Conservation (phyloP, 2,113 vertebrate species). For the Excalfactoria chinensis region DNA sequence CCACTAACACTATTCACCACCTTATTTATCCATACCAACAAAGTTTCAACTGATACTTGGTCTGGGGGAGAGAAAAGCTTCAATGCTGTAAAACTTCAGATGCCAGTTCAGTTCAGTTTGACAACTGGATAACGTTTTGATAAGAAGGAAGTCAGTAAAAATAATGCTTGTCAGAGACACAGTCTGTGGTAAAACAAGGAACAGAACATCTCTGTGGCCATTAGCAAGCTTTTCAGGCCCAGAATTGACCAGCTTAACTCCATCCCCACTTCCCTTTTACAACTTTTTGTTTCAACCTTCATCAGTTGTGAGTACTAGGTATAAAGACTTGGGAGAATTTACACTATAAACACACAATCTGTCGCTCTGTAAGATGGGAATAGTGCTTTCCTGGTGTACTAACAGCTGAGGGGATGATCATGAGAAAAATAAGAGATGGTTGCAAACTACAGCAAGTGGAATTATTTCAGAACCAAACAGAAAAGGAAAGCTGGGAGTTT, state of each 20-base stretch:
- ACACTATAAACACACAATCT: not conserved
- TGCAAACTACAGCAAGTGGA: not conserved
- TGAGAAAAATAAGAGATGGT: not conserved
- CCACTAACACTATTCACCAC: not conserved
- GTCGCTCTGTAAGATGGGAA: not conserved
- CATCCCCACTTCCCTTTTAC: not conserved
- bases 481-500: not conserved
- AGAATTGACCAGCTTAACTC: not conserved
- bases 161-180: not conserved
- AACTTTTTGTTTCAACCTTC: not conserved
- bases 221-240: not conserved
- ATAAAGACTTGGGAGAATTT: not conserved
- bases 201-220: not conserved
- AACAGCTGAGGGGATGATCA: accelerated
- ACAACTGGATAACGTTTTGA: not conserved
- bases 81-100: not conserved
- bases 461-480: not conserved
- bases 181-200: too few species aligned
- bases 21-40: not conserved
- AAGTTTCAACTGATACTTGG: not conserved
- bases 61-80: not conserved
- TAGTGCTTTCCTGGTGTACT: not conserved
- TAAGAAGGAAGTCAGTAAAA: not conserved
- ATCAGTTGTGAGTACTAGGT: not conserved
- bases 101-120: not conserved